Conservation (phyloP, 2,797 vertebrate genomes). For the Babyrousa celebensis region DNA sequence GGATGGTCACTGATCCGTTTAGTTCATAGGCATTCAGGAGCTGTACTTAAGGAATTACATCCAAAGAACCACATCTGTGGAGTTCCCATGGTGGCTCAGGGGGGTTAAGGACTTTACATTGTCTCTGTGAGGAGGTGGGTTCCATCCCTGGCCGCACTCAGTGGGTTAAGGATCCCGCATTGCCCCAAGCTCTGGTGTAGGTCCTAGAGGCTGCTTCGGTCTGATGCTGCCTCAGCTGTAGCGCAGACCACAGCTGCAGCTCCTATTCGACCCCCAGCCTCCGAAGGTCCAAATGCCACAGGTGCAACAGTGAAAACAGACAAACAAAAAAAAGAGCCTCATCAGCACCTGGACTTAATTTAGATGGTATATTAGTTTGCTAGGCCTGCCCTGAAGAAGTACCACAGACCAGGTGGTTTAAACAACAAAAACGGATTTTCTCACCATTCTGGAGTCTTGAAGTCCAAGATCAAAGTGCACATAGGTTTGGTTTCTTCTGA, state of each 20-base stretch:
- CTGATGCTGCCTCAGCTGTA: too few relatives aligned
- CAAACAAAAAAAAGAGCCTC: not conserved
- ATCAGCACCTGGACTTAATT: not conserved
- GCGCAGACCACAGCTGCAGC: too few relatives aligned
- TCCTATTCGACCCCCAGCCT: too few relatives aligned
- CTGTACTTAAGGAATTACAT: not conserved
- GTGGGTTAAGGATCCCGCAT: too few relatives aligned
- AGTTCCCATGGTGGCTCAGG: too few relatives aligned
- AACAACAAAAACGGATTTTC: slow-evolving; percentile 21
- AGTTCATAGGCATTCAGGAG: not conserved
- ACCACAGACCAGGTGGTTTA: not conserved
- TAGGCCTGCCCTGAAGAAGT: not conserved
- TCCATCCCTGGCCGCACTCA: too few relatives aligned
- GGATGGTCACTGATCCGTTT: not conserved
- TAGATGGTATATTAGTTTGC: not conserved
- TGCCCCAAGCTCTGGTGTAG: too few relatives aligned
- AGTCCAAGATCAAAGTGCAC: not conserved
- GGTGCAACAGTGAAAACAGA: too few relatives aligned
- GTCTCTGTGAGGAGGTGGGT: too few relatives aligned
- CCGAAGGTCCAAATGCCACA: too few relatives aligned
- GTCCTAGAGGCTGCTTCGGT: too few relatives aligned
- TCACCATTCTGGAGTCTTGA: not conserved
- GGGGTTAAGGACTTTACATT: too few relatives aligned
- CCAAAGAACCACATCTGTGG: not conserved
- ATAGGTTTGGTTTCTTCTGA: slow-evolving; percentile 15